phyloP scores from a whole-genome alignment of 2,888 invertebrate species.

The Molanna angustata region DNA sequence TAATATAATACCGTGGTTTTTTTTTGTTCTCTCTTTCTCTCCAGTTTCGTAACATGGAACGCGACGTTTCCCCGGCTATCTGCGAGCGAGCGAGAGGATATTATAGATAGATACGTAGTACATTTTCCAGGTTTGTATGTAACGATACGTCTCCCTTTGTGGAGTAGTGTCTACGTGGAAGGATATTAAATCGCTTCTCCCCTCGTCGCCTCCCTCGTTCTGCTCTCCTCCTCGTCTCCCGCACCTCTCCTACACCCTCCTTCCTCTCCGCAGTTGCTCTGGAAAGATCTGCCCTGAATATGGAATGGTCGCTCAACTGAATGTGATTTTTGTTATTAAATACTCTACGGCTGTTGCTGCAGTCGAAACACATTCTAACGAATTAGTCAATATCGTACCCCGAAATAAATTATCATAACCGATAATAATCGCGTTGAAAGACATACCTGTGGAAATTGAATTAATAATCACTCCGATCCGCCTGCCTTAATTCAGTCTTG shows the following conservation, averaged over 20 bases:
- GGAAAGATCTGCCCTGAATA: slow-evolving; percentile 33
- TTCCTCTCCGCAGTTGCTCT: slow-evolving; percentile 35
- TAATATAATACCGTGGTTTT: background rate
- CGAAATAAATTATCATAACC: too few relatives aligned
- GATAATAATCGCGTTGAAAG: too few relatives aligned
- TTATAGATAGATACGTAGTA: slow-evolving; percentile 8
- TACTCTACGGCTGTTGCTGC: too few relatives aligned
- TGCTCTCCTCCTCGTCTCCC: slow-evolving; percentile 29
- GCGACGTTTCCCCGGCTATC: slow-evolving; percentile 17
- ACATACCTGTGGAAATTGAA: too few relatives aligned
- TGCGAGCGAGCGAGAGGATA: slow-evolving; percentile 7
- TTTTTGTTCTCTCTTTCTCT: background rate
- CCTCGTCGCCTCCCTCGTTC: slow-evolving; percentile 31
- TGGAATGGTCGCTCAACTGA: slow-evolving; percentile 29
- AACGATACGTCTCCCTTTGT: slow-evolving; percentile 26
- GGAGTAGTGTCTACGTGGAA: slow-evolving; percentile 29
- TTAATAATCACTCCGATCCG: too few relatives aligned
- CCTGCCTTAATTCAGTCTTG: too few relatives aligned
- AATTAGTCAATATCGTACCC: too few relatives aligned
- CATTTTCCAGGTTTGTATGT: slow-evolving; percentile 21
- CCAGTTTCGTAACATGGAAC: slow-evolving; percentile 3
- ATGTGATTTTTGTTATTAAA: slow-evolving; percentile 29
- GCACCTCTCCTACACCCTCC: slow-evolving; percentile 30
- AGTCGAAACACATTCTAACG: too few relatives aligned
- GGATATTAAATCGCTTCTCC: slow-evolving; percentile 41